Evolutionary conservation across 2,113 vertebrate species (phyloP).

Genomic region (Phoxinus phoxinus): DNA sequence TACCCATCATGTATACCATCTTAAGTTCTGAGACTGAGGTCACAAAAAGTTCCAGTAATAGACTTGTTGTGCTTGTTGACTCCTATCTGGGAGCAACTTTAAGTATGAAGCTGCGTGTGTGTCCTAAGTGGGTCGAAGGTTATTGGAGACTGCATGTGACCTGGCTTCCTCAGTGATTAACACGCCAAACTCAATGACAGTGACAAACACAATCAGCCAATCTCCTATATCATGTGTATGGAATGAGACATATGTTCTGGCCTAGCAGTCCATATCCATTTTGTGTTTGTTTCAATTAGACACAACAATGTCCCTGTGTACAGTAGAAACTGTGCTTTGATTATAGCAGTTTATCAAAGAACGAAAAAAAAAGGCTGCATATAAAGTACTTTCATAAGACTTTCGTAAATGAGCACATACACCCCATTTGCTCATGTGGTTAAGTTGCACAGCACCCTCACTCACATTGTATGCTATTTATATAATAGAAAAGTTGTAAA

Average conservation of each 20-base stretch:
- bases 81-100: neutral
- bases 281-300: neutral
- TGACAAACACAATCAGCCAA: neutral
- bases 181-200: constrained; percentile 3
- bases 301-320: neutral
- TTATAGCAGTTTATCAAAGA: constrained; percentile 6
- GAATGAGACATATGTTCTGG: constrained; percentile 15
- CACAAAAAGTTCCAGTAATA: neutral
- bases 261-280: constrained; percentile 38
- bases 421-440: constrained; percentile 71
- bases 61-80: neutral
- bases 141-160: constrained; percentile 17
- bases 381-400: neutral
- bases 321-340: neutral
- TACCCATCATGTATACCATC: neutral
- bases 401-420: constrained; percentile 68
- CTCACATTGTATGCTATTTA: constrained; percentile 57
- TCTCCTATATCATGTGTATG: neutral
- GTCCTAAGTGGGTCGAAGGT: constrained; percentile 11
- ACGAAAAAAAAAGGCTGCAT: neutral
- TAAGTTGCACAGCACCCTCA: constrained; percentile 56
- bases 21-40: neutral
- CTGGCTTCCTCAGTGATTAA: constrained; percentile 24
- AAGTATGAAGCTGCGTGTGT: constrained; percentile 21
- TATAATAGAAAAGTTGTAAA: constrained; percentile 61